Evolutionary conservation across 2,797 vertebrate genomes (phyloP), one percentile per base, ranked within the genome.

Genomic region (Mus minutoides): DNA sequence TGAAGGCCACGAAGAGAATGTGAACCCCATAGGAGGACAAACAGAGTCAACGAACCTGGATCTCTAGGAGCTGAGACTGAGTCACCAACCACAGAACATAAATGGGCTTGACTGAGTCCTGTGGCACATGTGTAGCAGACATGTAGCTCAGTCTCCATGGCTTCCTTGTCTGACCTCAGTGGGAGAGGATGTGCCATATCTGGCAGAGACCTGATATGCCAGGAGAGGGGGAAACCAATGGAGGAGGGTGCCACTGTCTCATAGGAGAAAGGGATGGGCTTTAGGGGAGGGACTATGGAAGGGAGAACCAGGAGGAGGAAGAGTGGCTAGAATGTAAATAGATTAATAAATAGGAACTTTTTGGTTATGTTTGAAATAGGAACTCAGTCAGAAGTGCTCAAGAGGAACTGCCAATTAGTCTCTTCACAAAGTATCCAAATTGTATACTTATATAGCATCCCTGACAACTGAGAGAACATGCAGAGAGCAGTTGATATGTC

Each of bases 311-410:
- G 69, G n/a, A 71, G n/a, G 7, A 9, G 3, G 2, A 37, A 16
- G 2, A 69, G 34, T n/a, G 6, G 11, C 7, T 69, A 16, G 6
- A 17, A 19, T 69, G 16, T 17, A 69, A n/a, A 17, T 34, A 5
- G 31, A 67, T 31, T 12, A 64, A 64, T 64, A 12, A 64, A 31
- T 64, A 95, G 73, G 49, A 92, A 60, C 54, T 43, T 46, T 58
- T 60, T 83, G 96, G 96, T 96, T 97, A 91, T 78, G 67, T 93
- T 93, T 87, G 76, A 84, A 11, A 77, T 6, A 82, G 78, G 17
- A 40, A 58, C 40, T 84, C 77, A 95, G 94, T 84, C 77, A 95
- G 93, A 84, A 54, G 19, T 31, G 80, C n/a, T 26, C 77, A 71
- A 52, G 19, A 1, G 22, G 75, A 4, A 94, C 95, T 95, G n/a